Evolutionary conservation across 2,113 vertebrate genomes (phyloP).

Genomic region (Aspidoscelis tigris): DNA sequence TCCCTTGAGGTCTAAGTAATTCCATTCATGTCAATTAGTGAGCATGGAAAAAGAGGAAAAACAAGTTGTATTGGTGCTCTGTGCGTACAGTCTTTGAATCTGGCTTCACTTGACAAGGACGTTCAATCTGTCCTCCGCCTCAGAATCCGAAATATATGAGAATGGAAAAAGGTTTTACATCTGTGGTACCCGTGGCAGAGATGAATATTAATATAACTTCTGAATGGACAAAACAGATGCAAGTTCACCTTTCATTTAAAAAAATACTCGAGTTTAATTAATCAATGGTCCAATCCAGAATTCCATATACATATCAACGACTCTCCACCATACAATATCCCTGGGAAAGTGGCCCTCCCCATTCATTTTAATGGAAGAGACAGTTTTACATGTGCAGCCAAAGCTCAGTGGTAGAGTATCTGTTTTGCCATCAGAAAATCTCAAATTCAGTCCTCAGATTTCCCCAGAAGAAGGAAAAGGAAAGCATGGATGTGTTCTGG

Average conservation of each 20-base stretch:
- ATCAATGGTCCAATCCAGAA: slow-evolving; percentile 2
- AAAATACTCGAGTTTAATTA: background rate
- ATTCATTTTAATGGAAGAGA: background rate
- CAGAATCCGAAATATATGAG: background rate
- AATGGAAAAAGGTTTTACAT: background rate
- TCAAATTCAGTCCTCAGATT: too few species aligned
- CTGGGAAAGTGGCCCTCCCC: background rate
- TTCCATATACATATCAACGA: background rate
- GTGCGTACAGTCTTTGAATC: background rate
- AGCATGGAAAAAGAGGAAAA: background rate
- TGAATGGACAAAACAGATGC: slow-evolving; percentile 13
- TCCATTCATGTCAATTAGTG: slow-evolving; percentile 30
- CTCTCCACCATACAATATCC: background rate
- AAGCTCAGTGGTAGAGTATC: too few species aligned
- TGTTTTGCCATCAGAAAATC: too few species aligned
- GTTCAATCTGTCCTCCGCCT: background rate
- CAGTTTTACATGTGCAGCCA: background rate
- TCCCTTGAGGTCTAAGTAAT: background rate
- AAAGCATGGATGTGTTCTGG: too few species aligned
- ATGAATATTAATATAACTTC: slow-evolving; percentile 30
- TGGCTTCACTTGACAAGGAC: background rate
- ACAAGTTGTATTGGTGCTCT: background rate
- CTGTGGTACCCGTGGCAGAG: background rate
- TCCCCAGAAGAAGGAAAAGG: too few species aligned
- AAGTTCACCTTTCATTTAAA: background rate